phyloP scores from a whole-genome alignment of 2,113 vertebrate genomes.

The Oncorhynchus kisutch region DNA sequence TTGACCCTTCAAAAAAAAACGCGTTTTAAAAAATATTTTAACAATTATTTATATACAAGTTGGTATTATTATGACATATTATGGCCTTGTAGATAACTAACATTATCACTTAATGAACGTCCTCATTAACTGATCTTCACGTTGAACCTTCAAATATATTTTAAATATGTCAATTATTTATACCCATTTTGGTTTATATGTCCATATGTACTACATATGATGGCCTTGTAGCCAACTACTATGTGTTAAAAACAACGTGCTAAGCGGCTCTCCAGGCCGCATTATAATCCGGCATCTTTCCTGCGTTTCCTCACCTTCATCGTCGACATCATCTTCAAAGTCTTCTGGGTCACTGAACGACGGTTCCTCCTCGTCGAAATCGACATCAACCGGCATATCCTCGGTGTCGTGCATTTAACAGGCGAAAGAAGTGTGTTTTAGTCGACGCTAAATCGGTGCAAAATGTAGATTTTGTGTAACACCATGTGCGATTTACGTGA shows the following conservation, averaged over 20 bases:
- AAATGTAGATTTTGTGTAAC: constrained; percentile 37
- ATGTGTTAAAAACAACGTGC: too few relatives aligned
- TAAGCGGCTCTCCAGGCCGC: constrained; percentile 55
- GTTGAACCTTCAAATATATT: too few relatives aligned
- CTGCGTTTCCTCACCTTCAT: constrained; percentile 82
- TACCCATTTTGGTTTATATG: background rate
- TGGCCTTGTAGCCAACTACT: background rate
- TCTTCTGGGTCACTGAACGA: constrained; percentile 96
- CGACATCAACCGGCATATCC: constrained; percentile 75
- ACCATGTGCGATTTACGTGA: constrained; percentile 66
- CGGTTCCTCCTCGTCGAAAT: constrained; percentile 82
- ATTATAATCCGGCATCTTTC: constrained; percentile 61
- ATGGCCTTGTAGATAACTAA: background rate
- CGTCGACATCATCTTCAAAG: constrained; percentile 89
- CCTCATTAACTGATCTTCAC: too few relatives aligned
- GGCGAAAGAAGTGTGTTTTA: constrained; percentile 10
- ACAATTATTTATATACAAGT: background rate
- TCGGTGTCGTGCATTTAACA: constrained; percentile 74
- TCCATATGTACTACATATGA: background rate
- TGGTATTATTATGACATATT: background rate
- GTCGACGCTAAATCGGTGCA: constrained; percentile 4
- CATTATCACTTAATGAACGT: too few relatives aligned
- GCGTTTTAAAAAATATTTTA: background rate
- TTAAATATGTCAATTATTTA: too few relatives aligned
- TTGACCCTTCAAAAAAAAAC: background rate